Percentiles rank a stretch among this genome's conserved stretches.
Evolutionary conservation across 37 sponge, comb jelly and placozoan genomes (phyloP).

Genomic region (Chondrosia reniformis): DNA sequence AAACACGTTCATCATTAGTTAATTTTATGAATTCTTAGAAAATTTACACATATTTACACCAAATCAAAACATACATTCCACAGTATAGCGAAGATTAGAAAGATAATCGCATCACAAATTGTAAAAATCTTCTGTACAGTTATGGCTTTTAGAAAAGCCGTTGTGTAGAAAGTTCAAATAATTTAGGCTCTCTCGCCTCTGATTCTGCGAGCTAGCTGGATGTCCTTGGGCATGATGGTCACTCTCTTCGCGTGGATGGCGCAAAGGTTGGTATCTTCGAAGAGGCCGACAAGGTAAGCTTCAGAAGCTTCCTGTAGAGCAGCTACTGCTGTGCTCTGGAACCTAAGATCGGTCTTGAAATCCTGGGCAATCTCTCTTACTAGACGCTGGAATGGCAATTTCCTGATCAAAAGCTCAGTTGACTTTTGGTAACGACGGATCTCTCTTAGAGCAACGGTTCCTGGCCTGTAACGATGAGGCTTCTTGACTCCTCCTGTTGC

Average conservation of each 20-base stretch:
- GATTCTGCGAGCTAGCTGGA: constrained; percentile 96
- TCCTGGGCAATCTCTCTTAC: constrained; percentile 92
- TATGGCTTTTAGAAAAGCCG: constrained; percentile 90
- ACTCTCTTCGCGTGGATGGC: constrained; percentile 98
- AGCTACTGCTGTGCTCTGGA: constrained; percentile 87
- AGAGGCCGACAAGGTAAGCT: constrained; percentile 96
- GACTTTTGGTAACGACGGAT: constrained; percentile 94
- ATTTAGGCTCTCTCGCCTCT: constrained; percentile 93
- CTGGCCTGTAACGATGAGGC: constrained; percentile 92
- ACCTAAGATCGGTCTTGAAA: constrained; percentile 90
- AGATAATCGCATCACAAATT: too few species aligned
- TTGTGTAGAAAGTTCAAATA: neutral
- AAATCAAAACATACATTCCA: too few species aligned
- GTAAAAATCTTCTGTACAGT: constrained; percentile 11
- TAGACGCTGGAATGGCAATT: constrained; percentile 88
- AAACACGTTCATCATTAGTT: too few species aligned
- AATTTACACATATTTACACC: too few species aligned
- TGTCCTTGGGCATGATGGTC: constrained; percentile 99
- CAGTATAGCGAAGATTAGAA: too few species aligned
- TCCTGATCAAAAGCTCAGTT: constrained; percentile 84
- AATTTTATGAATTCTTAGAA: too few species aligned
- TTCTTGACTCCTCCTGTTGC: constrained; percentile 93
- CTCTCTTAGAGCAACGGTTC: constrained; percentile 92
- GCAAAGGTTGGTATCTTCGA: constrained; percentile 98
- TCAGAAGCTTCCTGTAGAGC: constrained; percentile 94